Evolutionary conservation across 2,888 invertebrate genomes (phyloP).

Genomic region (Heteromurus nitidus): DNA sequence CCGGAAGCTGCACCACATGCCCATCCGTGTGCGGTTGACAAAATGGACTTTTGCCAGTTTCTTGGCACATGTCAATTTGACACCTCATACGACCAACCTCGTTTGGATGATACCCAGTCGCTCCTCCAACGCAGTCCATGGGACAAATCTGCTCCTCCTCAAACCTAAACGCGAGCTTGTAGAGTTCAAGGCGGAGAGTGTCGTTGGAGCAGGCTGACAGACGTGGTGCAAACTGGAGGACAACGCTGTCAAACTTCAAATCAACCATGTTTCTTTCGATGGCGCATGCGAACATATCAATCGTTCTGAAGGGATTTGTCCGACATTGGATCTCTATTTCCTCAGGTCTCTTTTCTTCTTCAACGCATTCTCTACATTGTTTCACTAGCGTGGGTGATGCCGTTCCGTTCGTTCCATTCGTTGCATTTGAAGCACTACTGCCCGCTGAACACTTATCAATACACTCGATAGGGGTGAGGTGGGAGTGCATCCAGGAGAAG

Average conservation of each 20-base stretch:
- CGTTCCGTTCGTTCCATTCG: too few relatives aligned
- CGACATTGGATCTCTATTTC: background rate
- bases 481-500: background rate
- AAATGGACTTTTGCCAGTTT: conserved; percentile 1
- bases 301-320: conserved; percentile 11
- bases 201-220: background rate
- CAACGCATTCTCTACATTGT: too few relatives aligned
- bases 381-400: too few relatives aligned
- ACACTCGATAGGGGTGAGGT: conserved; percentile 20
- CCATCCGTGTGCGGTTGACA: background rate
- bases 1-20: background rate
- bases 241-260: background rate
- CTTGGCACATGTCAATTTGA: conserved; percentile 16
- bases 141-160: background rate
- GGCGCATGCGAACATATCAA: conserved; percentile 35
- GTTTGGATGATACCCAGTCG: conserved; percentile 35
- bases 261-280: background rate
- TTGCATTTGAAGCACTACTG: background rate
- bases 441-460: background rate
- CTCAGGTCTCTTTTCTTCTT: too few relatives aligned
- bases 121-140: too few relatives aligned
- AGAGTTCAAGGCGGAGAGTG: background rate
- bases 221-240: background rate
- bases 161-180: too few relatives aligned
- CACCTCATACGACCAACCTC: conserved; percentile 17